These are phyloP conservation scores for Argyra leucocephala DNA, from an alignment of 2,888 invertebrate species.

Conservation along the genomic window DNA sequence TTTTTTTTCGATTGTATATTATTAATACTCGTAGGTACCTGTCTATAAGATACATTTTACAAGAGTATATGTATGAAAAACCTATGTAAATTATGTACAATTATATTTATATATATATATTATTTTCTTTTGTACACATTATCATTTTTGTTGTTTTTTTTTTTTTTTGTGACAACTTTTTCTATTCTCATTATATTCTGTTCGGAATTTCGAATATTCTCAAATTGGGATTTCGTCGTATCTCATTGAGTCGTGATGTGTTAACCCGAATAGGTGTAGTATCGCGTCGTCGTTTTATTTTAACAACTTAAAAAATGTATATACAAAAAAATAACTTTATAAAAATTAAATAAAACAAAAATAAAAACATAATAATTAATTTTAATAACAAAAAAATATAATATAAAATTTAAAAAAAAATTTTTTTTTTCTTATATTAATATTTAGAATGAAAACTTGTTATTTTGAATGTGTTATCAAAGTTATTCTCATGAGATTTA, in stretches of 20 bases:
- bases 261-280: background rate
- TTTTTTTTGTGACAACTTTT: no score
- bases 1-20: no score
- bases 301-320: background rate
- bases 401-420: background rate
- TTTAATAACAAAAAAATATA: background rate
- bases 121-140: background rate
- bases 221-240: background rate
- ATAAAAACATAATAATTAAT: background rate
- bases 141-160: background rate
- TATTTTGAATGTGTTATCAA: no score
- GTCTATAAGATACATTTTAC: no score
- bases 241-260: constrained; percentile 6
- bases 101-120: background rate
- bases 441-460: no score
- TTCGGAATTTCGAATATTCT: background rate
- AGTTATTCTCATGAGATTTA: no score
- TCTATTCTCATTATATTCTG: background rate
- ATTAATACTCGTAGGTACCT: no score
- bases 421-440: background rate
- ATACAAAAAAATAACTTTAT: no score
- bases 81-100: no score
- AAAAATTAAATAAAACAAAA: background rate
- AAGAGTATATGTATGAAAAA: no score
- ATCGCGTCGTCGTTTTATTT: background rate